A percentile compares a stretch with the other conserved stretches of the same genome.
Evolutionary conservation across 2,113 vertebrate genomes (phyloP).

Genomic region (Percopsis transmontana): DNA sequence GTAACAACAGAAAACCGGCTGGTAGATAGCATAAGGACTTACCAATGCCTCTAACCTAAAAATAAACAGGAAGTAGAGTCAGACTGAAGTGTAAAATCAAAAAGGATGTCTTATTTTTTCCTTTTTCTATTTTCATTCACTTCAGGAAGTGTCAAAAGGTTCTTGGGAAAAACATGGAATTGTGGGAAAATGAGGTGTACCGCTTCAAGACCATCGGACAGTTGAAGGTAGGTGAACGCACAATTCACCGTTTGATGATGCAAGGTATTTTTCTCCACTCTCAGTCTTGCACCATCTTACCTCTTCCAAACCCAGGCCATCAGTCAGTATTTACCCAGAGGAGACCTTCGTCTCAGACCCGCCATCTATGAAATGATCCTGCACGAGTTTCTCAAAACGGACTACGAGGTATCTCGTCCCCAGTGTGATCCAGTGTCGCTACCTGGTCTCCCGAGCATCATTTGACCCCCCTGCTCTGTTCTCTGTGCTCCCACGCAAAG

Average conservation of each 20-base stretch:
- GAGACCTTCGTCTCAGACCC: constrained; percentile 91
- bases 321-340: constrained; percentile 94
- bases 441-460: too few species aligned
- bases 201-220: constrained; percentile 97
- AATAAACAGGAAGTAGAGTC: too few species aligned
- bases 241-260: background rate
- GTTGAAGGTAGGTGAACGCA: constrained; percentile 83
- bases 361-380: constrained; percentile 99
- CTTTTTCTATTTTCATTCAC: constrained; percentile 15
- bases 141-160: constrained; percentile 97
- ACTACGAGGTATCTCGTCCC: constrained; percentile 97
- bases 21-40: too few species aligned
- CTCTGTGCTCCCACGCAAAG: constrained; percentile 61
- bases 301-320: constrained; percentile 81
- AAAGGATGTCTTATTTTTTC: background rate
- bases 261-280: background rate
- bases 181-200: constrained; percentile 99
- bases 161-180: constrained; percentile 96
- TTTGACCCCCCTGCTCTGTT: background rate
- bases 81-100: too few species aligned
- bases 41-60: too few species aligned
- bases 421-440: too few species aligned
- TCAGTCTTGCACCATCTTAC: background rate
- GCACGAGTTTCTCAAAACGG: constrained; percentile 94
- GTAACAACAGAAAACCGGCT: too few species aligned